Evolutionary conservation across 2,113 vertebrate species (phyloP), one percentile per base, ranked within the genome.

Genomic region (Anser cygnoides): DNA sequence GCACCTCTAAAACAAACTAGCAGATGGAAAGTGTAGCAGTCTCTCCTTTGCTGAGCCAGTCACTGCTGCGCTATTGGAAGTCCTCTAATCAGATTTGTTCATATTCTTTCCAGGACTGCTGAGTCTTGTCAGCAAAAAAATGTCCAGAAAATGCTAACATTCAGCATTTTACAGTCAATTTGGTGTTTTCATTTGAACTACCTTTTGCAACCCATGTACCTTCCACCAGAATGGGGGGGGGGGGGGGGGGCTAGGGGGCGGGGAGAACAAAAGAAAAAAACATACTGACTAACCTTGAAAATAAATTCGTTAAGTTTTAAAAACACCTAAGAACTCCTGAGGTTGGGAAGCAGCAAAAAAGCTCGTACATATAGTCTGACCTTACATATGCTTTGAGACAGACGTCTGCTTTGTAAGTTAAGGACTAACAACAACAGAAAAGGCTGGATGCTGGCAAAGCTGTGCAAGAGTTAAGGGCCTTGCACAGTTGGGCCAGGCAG

Each of bases 71-170:
- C 59, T 77, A 81, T 54, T 80, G 86, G 75, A 90, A 96, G 82
- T 33, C 79, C 65, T 82, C 87, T 98, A 97, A 97, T 97, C 91
- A 97, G 76, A 97, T 98, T 97, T 93, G 70, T 85, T 93, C 87
- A 49, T 84, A 70, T 95, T 96, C 81, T 95, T 95, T 93, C 79
- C 85, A 76, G 71, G 55, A 83, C 65, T 89, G 86, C 81, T 26
- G 52, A 95, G 92, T 84, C 1, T 21, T 70, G 93, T 98, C 97
- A 97, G 97, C 97, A 96, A 62, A 97, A 97, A 96, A 96, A 29
- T 4, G 16, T 57, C 85, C 84, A 96, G 82, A 97, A 97, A 97
- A 95, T 52, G 89, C 93, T 96, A 97, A 89, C 88, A 31, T 72
- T 84, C 28, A 93, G 89, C 87, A 94, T 73, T 92, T 95, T 90